A percentile compares a stretch with the other conserved stretches of the same genome.
Evolutionary conservation across 2,797 vertebrate genomes (phyloP).

Genomic region (Trachops cirrhosus): DNA sequence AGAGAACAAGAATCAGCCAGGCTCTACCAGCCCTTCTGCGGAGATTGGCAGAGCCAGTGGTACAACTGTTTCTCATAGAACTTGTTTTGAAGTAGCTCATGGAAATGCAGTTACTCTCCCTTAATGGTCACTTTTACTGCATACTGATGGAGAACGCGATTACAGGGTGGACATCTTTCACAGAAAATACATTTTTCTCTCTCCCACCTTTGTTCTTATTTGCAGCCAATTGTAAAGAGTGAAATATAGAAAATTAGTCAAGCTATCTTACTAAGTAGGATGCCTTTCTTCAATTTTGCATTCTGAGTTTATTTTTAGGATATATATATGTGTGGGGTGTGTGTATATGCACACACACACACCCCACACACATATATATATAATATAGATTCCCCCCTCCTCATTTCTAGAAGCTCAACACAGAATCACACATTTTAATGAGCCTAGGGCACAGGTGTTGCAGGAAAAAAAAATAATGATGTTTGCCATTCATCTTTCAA

Average conservation of each 20-base stretch:
- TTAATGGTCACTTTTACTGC: constrained; percentile 60
- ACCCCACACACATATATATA: constrained; percentile 80
- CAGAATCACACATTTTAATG: constrained; percentile 88
- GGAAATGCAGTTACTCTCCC: constrained; percentile 46
- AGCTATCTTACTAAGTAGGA: constrained; percentile 74
- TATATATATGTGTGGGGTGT: no score
- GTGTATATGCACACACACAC: no score
- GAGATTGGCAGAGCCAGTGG: constrained; percentile 34
- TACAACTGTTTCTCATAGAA: constrained; percentile 56
- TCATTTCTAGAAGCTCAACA: constrained; percentile 82
- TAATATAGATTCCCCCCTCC: constrained; percentile 79
- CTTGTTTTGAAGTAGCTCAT: constrained; percentile 60
- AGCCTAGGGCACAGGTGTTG: constrained; percentile 86
- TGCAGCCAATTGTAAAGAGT: constrained; percentile 71
- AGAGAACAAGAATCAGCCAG: constrained; percentile 71
- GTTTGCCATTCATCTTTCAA: constrained; percentile 90
- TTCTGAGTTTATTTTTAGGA: constrained; percentile 83
- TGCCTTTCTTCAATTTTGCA: constrained; percentile 76
- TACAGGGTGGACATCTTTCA: constrained; percentile 59
- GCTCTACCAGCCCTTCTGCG: constrained; percentile 48
- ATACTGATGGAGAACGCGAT: constrained; percentile 66
- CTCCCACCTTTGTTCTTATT: constrained; percentile 68
- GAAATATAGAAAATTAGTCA: constrained; percentile 77
- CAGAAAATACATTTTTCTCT: constrained; percentile 75
- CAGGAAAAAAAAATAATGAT: constrained; percentile 86